Percentiles rank a stretch among this genome's conserved stretches.
Evolutionary conservation across 2,888 invertebrate genomes (phyloP).

Genomic region (Trimorus sp.): DNA sequence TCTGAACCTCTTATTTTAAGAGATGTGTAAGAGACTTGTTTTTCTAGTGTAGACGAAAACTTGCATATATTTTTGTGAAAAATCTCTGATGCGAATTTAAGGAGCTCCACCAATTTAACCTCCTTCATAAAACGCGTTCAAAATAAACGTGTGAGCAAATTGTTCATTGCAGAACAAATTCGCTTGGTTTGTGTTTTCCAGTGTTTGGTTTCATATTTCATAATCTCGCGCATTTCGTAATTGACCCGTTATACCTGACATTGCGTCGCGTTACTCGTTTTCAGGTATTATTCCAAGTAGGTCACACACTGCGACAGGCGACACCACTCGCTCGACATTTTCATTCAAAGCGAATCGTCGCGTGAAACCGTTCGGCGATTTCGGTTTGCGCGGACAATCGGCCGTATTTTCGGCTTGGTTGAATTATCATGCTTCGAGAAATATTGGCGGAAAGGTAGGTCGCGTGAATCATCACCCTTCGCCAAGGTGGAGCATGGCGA

Average conservation of each 20-base stretch:
- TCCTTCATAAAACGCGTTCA: too few relatives aligned
- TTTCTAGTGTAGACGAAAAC: too few relatives aligned
- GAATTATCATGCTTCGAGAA: conserved; percentile 36
- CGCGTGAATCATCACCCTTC: conserved; percentile 76
- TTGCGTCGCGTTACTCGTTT: conserved; percentile 61
- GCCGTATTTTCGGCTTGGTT: conserved; percentile 34
- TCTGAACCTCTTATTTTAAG: too few relatives aligned
- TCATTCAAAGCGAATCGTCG: conserved; percentile 23
- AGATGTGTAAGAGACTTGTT: too few relatives aligned
- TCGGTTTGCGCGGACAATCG: not conserved
- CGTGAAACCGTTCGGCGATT: conserved; percentile 1
- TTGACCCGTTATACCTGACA: conserved; percentile 66
- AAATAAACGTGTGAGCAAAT: conserved; percentile 6
- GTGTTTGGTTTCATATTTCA: conserved; percentile 26
- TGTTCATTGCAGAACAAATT: conserved; percentile 32
- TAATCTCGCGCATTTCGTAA: conserved; percentile 59
- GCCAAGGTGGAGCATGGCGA: conserved; percentile 73
- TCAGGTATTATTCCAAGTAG: conserved; percentile 61
- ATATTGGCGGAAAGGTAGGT: conserved; percentile 72
- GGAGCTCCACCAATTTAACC: too few relatives aligned
- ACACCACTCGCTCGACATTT: conserved; percentile 18
- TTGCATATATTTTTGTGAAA: too few relatives aligned
- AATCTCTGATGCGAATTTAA: too few relatives aligned
- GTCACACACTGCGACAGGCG: conserved; percentile 45
- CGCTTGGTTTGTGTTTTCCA: conserved; percentile 50